A percentile compares a stretch with the other conserved stretches of the same genome.
Conservation (phyloP, 2,797 vertebrate species). For the Dipus sagitta region DNA sequence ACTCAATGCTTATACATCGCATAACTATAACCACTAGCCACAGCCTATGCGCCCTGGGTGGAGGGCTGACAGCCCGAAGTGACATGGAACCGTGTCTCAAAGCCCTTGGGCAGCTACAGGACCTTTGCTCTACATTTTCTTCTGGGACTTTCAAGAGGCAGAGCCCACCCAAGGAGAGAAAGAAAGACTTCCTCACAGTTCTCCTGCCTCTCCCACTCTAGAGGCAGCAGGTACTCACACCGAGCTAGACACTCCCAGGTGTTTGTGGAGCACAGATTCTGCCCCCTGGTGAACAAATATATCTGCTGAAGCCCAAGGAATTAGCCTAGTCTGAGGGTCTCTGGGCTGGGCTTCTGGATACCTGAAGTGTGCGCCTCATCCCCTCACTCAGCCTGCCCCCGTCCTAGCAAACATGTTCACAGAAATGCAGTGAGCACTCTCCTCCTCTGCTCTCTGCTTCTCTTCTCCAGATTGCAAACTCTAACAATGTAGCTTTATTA, state of each 20-base stretch:
- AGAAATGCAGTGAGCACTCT: neutral
- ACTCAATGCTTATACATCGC: neutral
- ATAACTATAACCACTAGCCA: neutral
- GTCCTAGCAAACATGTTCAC: neutral
- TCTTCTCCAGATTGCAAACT: neutral
- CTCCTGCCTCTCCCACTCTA: neutral
- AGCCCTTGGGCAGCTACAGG: neutral
- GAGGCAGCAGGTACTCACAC: too few species aligned
- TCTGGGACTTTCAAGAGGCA: neutral
- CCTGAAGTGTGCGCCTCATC: neutral
- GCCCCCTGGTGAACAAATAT: neutral
- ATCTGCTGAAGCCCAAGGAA: neutral
- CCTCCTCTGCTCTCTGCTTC: neutral
- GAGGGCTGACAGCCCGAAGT: neutral
- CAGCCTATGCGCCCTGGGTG: too few species aligned
- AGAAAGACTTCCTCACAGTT: neutral
- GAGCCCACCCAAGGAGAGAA: neutral
- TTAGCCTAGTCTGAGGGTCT: neutral
- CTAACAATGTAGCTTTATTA: neutral
- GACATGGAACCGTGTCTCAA: neutral
- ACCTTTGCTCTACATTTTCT: neutral
- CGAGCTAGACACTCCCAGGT: neutral
- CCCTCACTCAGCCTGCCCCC: neutral
- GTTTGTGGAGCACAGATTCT: neutral
- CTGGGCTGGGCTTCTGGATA: neutral